Evolutionary conservation across 2,113 vertebrate species (phyloP).

Genomic region (Atherinomorus stipes): DNA sequence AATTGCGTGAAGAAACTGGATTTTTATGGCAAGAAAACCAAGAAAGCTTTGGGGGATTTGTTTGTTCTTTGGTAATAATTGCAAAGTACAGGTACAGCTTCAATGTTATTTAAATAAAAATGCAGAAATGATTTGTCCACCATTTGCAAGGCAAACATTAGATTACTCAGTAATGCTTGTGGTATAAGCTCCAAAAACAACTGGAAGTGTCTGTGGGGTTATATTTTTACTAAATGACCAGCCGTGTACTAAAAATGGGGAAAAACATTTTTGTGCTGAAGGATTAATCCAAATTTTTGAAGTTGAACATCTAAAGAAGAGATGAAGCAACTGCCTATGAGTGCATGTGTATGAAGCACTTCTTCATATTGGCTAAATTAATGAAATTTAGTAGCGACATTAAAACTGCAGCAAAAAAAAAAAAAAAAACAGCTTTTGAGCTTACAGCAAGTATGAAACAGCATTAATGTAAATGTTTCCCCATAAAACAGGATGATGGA

Average conservation of each 20-base stretch:
- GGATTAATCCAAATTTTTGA: not conserved
- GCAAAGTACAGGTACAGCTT: constrained; percentile 34
- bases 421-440: no score
- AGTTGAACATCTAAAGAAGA: not conserved
- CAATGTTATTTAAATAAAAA: constrained; percentile 48
- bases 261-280: not conserved
- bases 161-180: constrained; percentile 24
- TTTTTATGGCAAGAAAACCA: constrained; percentile 43
- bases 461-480: no score
- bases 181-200: constrained; percentile 21
- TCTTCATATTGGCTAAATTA: not conserved
- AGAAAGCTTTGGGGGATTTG: constrained; percentile 6
- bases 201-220: not conserved
- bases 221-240: constrained; percentile 11
- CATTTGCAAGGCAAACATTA: constrained; percentile 29
- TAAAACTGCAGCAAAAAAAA: not conserved
- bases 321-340: not conserved
- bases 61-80: constrained; percentile 21
- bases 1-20: constrained; percentile 56
- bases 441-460: no score
- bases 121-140: constrained; percentile 29
- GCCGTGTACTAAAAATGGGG: not conserved
- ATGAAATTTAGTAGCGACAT: not conserved
- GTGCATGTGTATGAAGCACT: no score
- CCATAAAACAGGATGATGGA: no score